These are phyloP conservation scores for Microctenopoma stevenorrisi DNA, from an alignment of 2,797 vertebrate species.

Conservation along the genomic window DNA sequence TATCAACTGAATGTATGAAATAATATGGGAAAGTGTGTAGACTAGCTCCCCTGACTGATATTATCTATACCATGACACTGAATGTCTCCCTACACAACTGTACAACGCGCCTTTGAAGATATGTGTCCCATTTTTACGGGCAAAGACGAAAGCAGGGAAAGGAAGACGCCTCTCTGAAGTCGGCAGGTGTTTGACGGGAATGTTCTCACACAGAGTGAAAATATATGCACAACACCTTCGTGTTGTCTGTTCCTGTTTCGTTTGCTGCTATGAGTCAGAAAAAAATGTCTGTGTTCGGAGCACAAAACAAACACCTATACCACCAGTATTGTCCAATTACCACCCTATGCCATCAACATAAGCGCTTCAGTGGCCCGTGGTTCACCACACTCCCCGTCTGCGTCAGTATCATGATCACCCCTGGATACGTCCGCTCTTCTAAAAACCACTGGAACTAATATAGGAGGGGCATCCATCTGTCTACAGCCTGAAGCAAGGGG, in stretches of 20 bases:
- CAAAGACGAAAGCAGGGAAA: constrained; percentile 13
- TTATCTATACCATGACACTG: neutral
- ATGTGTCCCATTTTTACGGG: constrained; percentile 30
- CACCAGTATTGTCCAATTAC: constrained; percentile 1
- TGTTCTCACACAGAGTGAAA: constrained; percentile 15
- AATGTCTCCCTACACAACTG: neutral
- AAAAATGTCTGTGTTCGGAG: neutral
- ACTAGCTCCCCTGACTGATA: neutral
- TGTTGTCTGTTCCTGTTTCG: neutral
- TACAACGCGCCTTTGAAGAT: constrained; percentile 16
- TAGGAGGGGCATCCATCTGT: constrained; percentile 77
- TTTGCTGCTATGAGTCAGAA: neutral
- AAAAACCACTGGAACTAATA: constrained; percentile 79
- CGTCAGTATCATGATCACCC: constrained; percentile 31
- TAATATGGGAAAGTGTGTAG: neutral
- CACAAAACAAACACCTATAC: neutral
- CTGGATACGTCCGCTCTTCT: constrained; percentile 48
- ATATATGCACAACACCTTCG: constrained; percentile 9
- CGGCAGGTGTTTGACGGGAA: constrained; percentile 35
- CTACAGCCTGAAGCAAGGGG: constrained; percentile 63
- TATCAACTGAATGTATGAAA: neutral
- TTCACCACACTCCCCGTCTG: constrained; percentile 6
- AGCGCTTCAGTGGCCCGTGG: neutral
- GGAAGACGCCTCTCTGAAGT: constrained; percentile 25
- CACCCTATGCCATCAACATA: neutral